These are phyloP conservation scores for Peromyscus californicus DNA, from an alignment of 2,113 vertebrate genomes.

Conservation along the genomic window DNA sequence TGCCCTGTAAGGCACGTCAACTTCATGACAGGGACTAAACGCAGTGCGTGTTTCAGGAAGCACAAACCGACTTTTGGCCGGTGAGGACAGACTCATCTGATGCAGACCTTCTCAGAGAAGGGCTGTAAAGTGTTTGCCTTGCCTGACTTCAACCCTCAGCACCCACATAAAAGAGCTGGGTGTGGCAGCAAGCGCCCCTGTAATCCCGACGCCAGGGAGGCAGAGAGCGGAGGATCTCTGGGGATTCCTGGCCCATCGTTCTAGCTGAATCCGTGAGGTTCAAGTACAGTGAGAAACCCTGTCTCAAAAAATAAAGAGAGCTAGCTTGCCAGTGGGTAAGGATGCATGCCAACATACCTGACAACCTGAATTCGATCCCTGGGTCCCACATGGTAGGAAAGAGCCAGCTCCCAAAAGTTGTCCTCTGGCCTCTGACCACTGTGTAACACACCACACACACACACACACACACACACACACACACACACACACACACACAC, in stretches of 20 bases:
- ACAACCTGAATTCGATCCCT: too few species aligned
- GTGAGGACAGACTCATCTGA: accelerated
- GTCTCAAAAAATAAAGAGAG: not conserved
- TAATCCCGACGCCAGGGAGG: not conserved
- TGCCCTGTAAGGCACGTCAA: too few species aligned
- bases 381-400: not conserved
- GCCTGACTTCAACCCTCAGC: not conserved
- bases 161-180: not conserved
- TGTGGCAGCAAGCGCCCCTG: not conserved
- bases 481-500: too few species aligned
- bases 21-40: not conserved
- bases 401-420: not conserved
- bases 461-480: too few species aligned
- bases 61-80: not conserved
- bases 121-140: too few species aligned
- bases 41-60: not conserved
- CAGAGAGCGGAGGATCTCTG: not conserved
- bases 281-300: not conserved
- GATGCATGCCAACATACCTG: not conserved
- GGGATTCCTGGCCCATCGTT: not conserved
- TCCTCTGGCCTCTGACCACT: not conserved
- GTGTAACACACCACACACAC: too few species aligned
- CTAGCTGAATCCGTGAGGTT: not conserved
- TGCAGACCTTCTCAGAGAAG: not conserved
- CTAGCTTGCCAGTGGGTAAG: not conserved